A percentile compares a stretch with the other conserved stretches of the same genome.
Conservation (phyloP, 1,140 invertebrate genomes). For the Rhizoglyphus robini region DNA sequence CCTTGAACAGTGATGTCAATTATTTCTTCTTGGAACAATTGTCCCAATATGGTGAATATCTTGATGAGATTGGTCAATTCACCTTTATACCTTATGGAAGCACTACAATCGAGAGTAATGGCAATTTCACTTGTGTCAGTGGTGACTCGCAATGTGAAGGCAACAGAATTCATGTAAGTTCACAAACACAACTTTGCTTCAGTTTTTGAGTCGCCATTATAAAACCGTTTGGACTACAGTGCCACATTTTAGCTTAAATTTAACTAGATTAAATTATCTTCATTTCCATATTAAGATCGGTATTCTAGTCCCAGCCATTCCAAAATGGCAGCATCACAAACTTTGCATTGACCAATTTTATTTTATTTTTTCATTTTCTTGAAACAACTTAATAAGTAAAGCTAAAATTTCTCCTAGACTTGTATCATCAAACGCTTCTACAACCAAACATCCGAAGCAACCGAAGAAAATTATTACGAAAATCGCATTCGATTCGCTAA, state of each 20-base stretch:
- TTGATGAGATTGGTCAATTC: conserved; percentile 9
- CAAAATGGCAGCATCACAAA: too few relatives aligned
- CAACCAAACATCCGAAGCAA: not conserved
- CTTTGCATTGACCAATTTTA: not conserved
- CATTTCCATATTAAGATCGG: too few relatives aligned
- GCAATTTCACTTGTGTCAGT: not conserved
- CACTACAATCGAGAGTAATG: not conserved
- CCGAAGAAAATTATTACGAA: not conserved
- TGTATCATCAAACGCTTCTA: not conserved
- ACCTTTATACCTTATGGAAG: conserved; percentile 5
- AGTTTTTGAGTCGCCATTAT: too few relatives aligned
- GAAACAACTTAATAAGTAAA: too few relatives aligned
- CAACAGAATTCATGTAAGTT: conserved; percentile 15
- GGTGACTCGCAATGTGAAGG: not conserved
- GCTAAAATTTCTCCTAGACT: too few relatives aligned
- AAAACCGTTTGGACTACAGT: too few relatives aligned
- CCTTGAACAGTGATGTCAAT: not conserved
- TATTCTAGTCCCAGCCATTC: too few relatives aligned
- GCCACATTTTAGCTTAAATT: too few relatives aligned
- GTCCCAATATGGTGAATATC: not conserved
- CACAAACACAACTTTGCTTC: not conserved
- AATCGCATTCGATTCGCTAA: not conserved
- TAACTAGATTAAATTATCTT: not conserved
- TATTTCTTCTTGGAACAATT: not conserved
- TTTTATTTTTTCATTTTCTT: too few relatives aligned